Conservation (phyloP, 2,888 invertebrate genomes). For the Torymus aiolomorphi region DNA sequence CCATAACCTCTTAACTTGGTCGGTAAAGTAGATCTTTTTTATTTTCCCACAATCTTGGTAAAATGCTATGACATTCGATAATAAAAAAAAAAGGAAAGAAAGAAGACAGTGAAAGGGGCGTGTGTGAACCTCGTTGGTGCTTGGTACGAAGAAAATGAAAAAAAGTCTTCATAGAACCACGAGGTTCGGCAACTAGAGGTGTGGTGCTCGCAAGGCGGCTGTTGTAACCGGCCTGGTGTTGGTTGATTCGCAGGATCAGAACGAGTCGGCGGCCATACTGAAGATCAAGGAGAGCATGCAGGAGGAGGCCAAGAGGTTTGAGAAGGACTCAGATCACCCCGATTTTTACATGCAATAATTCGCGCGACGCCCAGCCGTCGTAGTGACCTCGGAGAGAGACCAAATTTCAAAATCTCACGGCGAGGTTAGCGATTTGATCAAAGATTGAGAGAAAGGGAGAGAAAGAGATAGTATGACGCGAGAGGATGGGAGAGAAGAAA, state of each 20-base stretch:
- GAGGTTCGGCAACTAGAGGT: constrained; percentile 53
- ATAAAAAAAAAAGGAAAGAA: constrained; percentile 37
- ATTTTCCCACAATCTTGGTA: constrained; percentile 20
- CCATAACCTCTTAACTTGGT: not conserved
- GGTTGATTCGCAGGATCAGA: constrained; percentile 86
- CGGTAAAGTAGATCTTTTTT: not conserved
- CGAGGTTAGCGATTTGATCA: constrained; percentile 44
- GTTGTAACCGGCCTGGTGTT: constrained; percentile 75
- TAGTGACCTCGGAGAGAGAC: constrained; percentile 70
- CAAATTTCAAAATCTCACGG: constrained; percentile 62
- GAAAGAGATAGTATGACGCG: not conserved
- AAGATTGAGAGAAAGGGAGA: constrained; percentile 1
- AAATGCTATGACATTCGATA: constrained; percentile 41
- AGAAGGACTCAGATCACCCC: constrained; percentile 97
- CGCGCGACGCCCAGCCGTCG: constrained; percentile 65
- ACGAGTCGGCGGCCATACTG: constrained; percentile 99
- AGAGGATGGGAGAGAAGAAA: no score
- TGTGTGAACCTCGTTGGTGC: constrained; percentile 39
- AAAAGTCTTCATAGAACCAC: constrained; percentile 35
- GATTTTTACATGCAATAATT: constrained; percentile 97
- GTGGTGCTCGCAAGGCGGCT: constrained; percentile 65
- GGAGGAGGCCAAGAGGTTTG: constrained; percentile 99
- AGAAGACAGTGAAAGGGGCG: constrained; percentile 20
- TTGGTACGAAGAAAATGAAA: constrained; percentile 4
- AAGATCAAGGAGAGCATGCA: constrained; percentile 99